These are phyloP conservation scores for Harpegnathos saltator DNA, from an alignment of 1,140 invertebrate genomes.

Conservation along the genomic window DNA sequence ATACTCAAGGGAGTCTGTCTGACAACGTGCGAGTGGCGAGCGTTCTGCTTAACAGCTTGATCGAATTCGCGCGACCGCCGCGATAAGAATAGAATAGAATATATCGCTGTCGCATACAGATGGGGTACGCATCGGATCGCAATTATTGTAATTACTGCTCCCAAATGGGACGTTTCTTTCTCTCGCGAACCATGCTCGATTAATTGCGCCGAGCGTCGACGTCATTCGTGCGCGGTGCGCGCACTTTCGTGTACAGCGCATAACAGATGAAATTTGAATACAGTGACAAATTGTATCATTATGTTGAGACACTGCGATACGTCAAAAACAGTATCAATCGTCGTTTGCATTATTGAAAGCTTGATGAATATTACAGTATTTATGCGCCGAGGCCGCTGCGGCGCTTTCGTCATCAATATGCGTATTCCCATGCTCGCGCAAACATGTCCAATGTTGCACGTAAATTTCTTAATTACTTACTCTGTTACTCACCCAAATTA, in stretches of 20 bases:
- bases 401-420: not conserved
- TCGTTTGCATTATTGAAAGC: slow-evolving; percentile 27
- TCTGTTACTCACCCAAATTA: too few relatives aligned
- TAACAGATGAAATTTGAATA: slow-evolving; percentile 17
- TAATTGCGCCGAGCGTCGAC: not conserved
- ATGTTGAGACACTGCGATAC: not conserved
- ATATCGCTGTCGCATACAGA: not conserved
- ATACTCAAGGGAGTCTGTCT: not conserved
- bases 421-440: slow-evolving; percentile 6
- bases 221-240: not conserved
- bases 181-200: not conserved
- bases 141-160: not conserved
- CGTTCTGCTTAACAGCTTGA: not conserved
- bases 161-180: not conserved
- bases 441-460: not conserved
- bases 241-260: not conserved
- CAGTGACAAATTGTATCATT: slow-evolving; percentile 15
- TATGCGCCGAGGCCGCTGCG: not conserved
- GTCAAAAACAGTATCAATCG: slow-evolving; percentile 25
- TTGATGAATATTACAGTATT: slow-evolving; percentile 31
- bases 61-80: not conserved
- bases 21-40: not conserved
- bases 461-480: not conserved
- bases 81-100: slow-evolving; percentile 9
- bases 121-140: not conserved